These are phyloP conservation scores for Girardinichthys multiradiatus DNA, from an alignment of 2,113 vertebrate genomes.

Conservation along the genomic window DNA sequence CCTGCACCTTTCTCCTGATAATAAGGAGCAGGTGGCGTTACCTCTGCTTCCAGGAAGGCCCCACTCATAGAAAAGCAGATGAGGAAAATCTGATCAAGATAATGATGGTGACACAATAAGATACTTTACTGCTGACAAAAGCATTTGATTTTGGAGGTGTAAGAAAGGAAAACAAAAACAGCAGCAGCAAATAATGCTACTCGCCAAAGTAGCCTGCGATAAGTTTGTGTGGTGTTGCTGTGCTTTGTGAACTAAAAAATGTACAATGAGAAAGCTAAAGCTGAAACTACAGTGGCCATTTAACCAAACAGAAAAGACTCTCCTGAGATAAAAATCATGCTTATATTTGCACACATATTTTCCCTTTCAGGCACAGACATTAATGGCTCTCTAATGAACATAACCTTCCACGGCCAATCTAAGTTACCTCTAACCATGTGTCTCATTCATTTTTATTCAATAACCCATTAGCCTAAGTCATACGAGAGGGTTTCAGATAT, in stretches of 20 bases:
- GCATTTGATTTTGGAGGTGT: conserved; percentile 47
- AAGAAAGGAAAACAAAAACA: neutral
- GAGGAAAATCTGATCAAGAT: conserved; percentile 49
- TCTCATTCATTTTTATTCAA: conserved; percentile 11
- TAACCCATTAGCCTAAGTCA: conserved; percentile 36
- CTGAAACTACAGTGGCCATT: conserved; percentile 24
- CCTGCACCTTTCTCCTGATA: conserved; percentile 35
- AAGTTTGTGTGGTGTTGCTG: neutral
- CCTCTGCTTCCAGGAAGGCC: conserved; percentile 26
- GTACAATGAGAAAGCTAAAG: conserved; percentile 22
- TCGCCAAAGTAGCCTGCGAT: neutral
- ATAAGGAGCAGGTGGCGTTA: conserved; percentile 46
- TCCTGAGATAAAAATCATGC: conserved; percentile 29
- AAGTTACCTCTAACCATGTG: conserved; percentile 18
- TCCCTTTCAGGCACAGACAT: neutral
- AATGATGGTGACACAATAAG: conserved; percentile 28
- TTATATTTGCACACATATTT: neutral
- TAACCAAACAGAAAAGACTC: conserved; percentile 28
- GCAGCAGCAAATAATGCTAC: conserved; percentile 1
- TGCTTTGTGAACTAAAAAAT: conserved; percentile 19
- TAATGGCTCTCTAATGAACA: conserved; percentile 33
- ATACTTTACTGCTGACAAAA: conserved; percentile 16
- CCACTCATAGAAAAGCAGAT: conserved; percentile 47
- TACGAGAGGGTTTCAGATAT: neutral
- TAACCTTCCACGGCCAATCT: conserved; percentile 27